Evolutionary conservation across 2,113 vertebrate genomes (phyloP).

Genomic region (Marcusenius ussheri): DNA sequence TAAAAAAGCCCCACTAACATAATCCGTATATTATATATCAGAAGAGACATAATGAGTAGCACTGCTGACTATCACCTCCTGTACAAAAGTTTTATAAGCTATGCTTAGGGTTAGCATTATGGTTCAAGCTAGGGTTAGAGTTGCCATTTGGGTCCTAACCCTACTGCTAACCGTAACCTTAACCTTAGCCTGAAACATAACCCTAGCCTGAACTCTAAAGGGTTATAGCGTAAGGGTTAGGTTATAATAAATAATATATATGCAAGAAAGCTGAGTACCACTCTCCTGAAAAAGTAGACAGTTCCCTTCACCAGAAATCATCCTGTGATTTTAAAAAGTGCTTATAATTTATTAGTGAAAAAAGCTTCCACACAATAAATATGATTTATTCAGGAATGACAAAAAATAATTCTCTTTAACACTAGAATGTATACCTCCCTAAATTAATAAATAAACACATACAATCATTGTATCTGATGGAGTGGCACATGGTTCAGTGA

Average conservation of each 20-base stretch:
- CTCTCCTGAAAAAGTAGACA: background rate
- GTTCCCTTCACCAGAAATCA: background rate
- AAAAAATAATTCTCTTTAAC: background rate
- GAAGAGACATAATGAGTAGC: background rate
- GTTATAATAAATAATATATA: constrained; percentile 2
- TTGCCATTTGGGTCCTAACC: background rate
- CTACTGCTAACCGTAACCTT: background rate
- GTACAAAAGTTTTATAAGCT: background rate
- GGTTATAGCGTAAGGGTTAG: background rate
- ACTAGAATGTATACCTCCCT: background rate
- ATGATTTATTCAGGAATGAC: background rate
- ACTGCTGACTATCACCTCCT: background rate
- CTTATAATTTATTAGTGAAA: background rate
- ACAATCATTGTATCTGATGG: background rate
- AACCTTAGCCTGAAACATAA: background rate
- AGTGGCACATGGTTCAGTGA: background rate
- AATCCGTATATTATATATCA: background rate
- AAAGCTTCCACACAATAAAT: background rate
- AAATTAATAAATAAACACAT: background rate
- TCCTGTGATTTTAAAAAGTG: background rate
- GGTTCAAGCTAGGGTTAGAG: background rate
- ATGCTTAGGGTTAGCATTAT: background rate
- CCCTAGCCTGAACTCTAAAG: background rate
- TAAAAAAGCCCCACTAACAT: background rate
- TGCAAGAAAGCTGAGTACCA: background rate